Percentiles rank a stretch among this genome's conserved stretches.
phyloP scores from a whole-genome alignment of 2,888 invertebrate genomes.

The Ecdyonurus torrentis region DNA sequence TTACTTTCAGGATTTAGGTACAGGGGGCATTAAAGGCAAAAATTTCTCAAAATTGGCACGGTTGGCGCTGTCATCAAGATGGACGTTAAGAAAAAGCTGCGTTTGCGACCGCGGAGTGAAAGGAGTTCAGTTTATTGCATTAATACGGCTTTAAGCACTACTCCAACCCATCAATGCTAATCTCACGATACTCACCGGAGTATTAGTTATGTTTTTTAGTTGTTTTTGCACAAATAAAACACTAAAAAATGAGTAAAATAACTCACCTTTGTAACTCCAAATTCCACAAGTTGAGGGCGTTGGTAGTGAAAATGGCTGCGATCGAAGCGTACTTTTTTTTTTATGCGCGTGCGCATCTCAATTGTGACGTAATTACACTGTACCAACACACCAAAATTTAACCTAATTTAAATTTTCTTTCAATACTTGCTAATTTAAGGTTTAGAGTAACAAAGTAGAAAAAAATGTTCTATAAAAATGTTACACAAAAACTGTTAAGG shows the following conservation, averaged over 20 bases:
- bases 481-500: too few relatives aligned
- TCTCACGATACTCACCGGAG: background rate
- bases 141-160: background rate
- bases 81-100: constrained; percentile 22
- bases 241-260: constrained; percentile 1
- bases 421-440: too few relatives aligned
- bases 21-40: constrained; percentile 26
- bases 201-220: background rate
- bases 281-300: constrained; percentile 11
- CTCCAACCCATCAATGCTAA: background rate
- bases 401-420: too few relatives aligned
- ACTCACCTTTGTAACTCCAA: constrained; percentile 9
- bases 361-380: too few relatives aligned
- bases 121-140: background rate
- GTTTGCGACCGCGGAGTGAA: background rate
- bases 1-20: constrained; percentile 15
- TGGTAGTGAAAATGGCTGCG: constrained; percentile 10
- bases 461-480: too few relatives aligned
- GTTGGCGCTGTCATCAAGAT: constrained; percentile 51
- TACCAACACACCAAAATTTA: too few relatives aligned
- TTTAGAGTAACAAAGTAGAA: too few relatives aligned
- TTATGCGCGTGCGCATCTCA: constrained; percentile 3
- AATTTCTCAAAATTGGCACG: constrained; percentile 49
- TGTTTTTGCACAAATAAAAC: background rate
- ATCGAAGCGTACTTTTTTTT: constrained; percentile 6